phyloP scores from a whole-genome alignment of 2,888 invertebrate species.

The Malacosoma neustria region DNA sequence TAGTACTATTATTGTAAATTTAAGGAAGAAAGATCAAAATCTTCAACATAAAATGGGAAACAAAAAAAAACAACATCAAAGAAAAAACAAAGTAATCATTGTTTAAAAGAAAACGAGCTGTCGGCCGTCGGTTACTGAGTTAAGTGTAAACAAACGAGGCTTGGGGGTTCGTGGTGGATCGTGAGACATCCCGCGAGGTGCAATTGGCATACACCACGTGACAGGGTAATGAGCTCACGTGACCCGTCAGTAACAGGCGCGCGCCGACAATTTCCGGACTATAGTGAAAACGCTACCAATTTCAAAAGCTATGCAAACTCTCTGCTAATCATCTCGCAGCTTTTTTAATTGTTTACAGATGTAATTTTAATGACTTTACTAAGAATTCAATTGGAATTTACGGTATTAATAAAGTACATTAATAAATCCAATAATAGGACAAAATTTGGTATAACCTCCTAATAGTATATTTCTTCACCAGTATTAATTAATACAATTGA shows the following conservation, averaged over 20 bases:
- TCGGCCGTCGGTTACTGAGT: not conserved
- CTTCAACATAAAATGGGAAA: too few relatives aligned
- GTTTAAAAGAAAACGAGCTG: not conserved
- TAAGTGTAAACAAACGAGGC: not conserved
- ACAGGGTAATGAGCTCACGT: slow-evolving; percentile 37
- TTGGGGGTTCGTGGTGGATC: not conserved
- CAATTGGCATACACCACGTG: slow-evolving; percentile 17
- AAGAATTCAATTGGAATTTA: not conserved
- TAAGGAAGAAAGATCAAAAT: too few relatives aligned
- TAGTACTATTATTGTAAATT: too few relatives aligned
- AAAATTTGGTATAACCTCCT: too few relatives aligned
- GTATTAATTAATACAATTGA: too few relatives aligned
- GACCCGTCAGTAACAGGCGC: slow-evolving; percentile 28
- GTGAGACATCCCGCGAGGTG: slow-evolving; percentile 5
- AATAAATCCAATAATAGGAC: too few relatives aligned
- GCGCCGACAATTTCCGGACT: slow-evolving; percentile 50
- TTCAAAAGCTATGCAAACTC: too few relatives aligned
- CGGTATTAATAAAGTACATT: not conserved
- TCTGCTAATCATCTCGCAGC: too few relatives aligned
- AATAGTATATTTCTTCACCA: too few relatives aligned
- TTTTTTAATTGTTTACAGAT: too few relatives aligned
- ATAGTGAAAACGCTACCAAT: slow-evolving; percentile 65
- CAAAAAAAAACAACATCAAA: too few relatives aligned
- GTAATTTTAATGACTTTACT: too few relatives aligned
- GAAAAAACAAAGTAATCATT: not conserved